Conservation (phyloP, 2,113 vertebrate genomes). For the Arenaria interpres region DNA sequence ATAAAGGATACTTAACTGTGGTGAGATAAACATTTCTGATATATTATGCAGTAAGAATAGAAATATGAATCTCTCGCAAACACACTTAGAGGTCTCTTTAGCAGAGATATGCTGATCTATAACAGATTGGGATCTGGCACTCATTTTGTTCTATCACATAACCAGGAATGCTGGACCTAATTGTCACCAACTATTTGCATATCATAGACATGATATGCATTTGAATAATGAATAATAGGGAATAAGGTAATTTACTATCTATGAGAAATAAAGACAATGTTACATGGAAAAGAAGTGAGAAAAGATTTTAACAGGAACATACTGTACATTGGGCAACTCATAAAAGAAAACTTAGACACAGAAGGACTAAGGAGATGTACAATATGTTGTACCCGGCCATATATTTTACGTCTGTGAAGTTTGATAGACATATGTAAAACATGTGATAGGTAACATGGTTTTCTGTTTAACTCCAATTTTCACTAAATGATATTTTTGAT, state of each 20-base stretch:
- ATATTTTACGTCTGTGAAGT: background rate
- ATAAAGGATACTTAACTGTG: background rate
- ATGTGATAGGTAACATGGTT: background rate
- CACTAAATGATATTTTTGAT: background rate
- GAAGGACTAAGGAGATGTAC: background rate
- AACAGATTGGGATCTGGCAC: background rate
- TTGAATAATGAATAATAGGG: background rate
- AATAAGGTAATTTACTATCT: background rate
- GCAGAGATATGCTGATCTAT: background rate
- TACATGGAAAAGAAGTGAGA: background rate
- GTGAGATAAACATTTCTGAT: background rate
- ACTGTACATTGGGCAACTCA: background rate
- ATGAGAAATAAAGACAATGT: background rate
- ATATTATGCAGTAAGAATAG: background rate
- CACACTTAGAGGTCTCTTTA: background rate
- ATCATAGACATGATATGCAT: background rate
- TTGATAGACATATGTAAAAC: background rate
- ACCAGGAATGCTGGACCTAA: background rate
- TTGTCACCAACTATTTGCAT: background rate
- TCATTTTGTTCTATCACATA: background rate
- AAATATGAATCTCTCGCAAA: background rate
- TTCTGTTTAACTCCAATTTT: background rate
- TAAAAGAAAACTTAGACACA: background rate
- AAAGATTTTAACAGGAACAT: background rate
- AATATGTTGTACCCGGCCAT: background rate